These are phyloP conservation scores for Heteromyza rotundicornis DNA, from an alignment of 2,888 invertebrate genomes.

Conservation along the genomic window DNA sequence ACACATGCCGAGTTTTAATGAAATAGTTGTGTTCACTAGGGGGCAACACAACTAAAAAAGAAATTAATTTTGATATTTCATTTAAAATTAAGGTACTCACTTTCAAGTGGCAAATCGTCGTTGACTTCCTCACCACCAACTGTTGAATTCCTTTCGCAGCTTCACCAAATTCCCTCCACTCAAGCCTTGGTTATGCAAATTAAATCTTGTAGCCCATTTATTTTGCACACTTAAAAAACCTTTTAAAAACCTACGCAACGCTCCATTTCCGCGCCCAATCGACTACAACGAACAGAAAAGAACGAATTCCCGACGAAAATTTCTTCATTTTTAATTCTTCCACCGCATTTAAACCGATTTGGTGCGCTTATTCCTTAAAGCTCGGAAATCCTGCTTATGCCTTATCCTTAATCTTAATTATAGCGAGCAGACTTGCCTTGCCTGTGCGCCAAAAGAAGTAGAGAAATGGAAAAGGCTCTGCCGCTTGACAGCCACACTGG, in stretches of 20 bases:
- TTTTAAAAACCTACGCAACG: neutral
- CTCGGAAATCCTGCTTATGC: constrained; percentile 57
- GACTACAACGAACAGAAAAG: neutral
- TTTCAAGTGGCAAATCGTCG: too few relatives aligned
- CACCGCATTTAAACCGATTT: constrained; percentile 47
- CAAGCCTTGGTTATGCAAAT: too few relatives aligned
- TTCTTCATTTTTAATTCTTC: constrained; percentile 15
- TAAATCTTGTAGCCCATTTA: too few relatives aligned
- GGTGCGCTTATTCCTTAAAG: constrained; percentile 27
- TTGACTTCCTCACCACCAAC: too few relatives aligned
- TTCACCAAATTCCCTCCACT: too few relatives aligned
- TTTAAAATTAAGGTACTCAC: too few relatives aligned
- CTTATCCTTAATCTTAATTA: constrained; percentile 61
- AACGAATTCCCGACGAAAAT: neutral
- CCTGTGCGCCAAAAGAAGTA: neutral
- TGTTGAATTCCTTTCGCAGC: too few relatives aligned
- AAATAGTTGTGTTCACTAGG: too few relatives aligned
- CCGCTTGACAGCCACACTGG: constrained; percentile 32
- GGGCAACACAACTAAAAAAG: too few relatives aligned
- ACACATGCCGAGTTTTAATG: too few relatives aligned
- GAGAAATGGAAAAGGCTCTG: constrained; percentile 2
- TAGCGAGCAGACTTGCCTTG: constrained; percentile 42
- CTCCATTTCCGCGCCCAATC: neutral
- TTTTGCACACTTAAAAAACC: too few relatives aligned
- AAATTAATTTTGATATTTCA: too few relatives aligned